Evolutionary conservation across 2,888 invertebrate genomes (phyloP), one percentile per base, ranked within the genome.

Genomic region (Halictus ligatus): DNA sequence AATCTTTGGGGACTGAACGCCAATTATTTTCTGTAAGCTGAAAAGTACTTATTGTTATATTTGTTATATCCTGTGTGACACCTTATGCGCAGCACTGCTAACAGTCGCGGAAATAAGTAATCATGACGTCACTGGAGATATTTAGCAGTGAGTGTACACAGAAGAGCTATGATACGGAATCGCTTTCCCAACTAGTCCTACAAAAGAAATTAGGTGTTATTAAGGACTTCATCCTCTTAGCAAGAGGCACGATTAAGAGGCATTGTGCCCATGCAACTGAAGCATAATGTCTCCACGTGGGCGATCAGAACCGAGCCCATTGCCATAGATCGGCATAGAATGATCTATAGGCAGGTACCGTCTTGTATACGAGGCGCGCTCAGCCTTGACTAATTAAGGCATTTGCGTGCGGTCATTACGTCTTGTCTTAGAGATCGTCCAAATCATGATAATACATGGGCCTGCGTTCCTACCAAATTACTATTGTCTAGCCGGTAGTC

Each of bases 381-480:
- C 75, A 64, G 80, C 83, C 81, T 54, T 83, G 78, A 80, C 88
- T 88, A 88, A 85, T 88, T 88, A 88, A 88, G 69, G 78, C 78
- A 60, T 87, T 74, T 64, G 72, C 78, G 78, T 67, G 78, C 72
- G 80, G 48, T 74, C 78, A 73, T 80, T 80, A 75, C 72, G 48
- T 75, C 79, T 77, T 85, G 76, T 75, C 80, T 75, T 89, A 75
- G 75, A 50, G 69, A 58, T 79, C 75, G 80, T 60, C 73, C 48
- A 71, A 72, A 76, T 71, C 67, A 29, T 80, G 78, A 78, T 83
- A 64, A 67, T 58, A 8, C 48, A 60, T 69, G 67, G 77, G 75
- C 75, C 74, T 67, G 54, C 81, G 81, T 85, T 40, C 75, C 60
- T 58, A 58, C 74, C 60, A 81, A 85, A 86, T 86, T 81, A 43